These are phyloP conservation scores for Agrotis segetum DNA, from an alignment of 2,888 invertebrate species.

Conservation along the genomic window DNA sequence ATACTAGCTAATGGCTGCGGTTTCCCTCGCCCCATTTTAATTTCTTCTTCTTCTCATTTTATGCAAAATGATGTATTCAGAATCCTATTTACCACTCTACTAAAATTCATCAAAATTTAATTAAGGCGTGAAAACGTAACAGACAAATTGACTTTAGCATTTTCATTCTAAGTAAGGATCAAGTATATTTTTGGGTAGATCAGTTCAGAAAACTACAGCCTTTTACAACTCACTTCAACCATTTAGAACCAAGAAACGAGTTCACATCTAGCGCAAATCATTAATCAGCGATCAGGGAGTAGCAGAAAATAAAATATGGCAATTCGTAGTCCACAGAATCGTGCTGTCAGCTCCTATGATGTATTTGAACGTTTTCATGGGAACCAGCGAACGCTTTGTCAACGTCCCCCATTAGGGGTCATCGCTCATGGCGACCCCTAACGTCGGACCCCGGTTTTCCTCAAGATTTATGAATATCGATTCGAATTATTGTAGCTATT, in stretches of 20 bases:
- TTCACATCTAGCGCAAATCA: slow-evolving; percentile 74
- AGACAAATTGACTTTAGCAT: too few species aligned
- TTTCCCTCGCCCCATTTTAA: too few species aligned
- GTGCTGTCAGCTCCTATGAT: slow-evolving; percentile 87
- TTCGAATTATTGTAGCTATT: slow-evolving; percentile 65
- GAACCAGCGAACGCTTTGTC: slow-evolving; percentile 87
- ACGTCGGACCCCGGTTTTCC: slow-evolving; percentile 67
- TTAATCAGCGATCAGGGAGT: slow-evolving; percentile 87
- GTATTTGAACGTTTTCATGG: slow-evolving; percentile 90
- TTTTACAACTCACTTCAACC: neutral
- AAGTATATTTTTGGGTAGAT: too few species aligned
- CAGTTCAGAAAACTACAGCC: too few species aligned
- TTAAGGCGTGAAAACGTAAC: too few species aligned
- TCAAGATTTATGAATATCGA: slow-evolving; percentile 75
- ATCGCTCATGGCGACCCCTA: slow-evolving; percentile 82
- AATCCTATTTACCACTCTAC: too few species aligned
- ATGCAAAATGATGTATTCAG: too few species aligned
- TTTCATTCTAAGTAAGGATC: too few species aligned
- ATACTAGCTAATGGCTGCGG: too few species aligned
- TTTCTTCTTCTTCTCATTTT: too few species aligned
- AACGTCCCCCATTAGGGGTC: slow-evolving; percentile 88
- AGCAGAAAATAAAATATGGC: slow-evolving; percentile 90
- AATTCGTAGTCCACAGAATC: slow-evolving; percentile 86
- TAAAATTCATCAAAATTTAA: too few species aligned
- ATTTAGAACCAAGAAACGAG: slow-evolving; percentile 44